These are phyloP conservation scores for Musca vetustissima DNA, from an alignment of 1,140 invertebrate genomes.

Conservation along the genomic window DNA sequence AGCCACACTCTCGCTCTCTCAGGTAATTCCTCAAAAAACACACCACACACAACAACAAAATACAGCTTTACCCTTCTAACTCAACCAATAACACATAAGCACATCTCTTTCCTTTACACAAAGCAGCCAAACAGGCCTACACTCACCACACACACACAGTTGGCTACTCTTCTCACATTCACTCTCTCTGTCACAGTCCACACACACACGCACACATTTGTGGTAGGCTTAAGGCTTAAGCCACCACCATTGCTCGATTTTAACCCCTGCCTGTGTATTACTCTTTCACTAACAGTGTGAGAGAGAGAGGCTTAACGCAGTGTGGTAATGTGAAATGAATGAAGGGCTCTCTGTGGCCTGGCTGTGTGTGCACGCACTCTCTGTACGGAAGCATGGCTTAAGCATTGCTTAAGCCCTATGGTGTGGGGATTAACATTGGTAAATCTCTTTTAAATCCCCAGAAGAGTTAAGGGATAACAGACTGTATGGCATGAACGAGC, in stretches of 20 bases:
- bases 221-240: background rate
- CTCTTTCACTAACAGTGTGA: background rate
- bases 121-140: no score
- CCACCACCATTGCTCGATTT: background rate
- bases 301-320: background rate
- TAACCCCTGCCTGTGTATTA: background rate
- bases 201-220: background rate
- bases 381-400: constrained; percentile 13
- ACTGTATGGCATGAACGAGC: no score
- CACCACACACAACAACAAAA: no score
- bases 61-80: background rate
- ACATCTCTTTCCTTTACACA: no score
- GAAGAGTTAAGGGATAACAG: constrained; percentile 3
- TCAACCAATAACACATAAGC: no score
- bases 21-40: no score
- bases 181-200: background rate
- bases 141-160: background rate
- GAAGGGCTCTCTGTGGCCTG: background rate
- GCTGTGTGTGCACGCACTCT: background rate
- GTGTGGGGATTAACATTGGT: constrained; percentile 12
- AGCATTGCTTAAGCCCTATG: background rate
- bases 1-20: no score
- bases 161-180: background rate
- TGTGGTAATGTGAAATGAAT: background rate
- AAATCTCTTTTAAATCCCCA: constrained; percentile 6